These are phyloP conservation scores for Oriolus oriolus DNA, from an alignment of 2,113 vertebrate genomes.

Conservation along the genomic window DNA sequence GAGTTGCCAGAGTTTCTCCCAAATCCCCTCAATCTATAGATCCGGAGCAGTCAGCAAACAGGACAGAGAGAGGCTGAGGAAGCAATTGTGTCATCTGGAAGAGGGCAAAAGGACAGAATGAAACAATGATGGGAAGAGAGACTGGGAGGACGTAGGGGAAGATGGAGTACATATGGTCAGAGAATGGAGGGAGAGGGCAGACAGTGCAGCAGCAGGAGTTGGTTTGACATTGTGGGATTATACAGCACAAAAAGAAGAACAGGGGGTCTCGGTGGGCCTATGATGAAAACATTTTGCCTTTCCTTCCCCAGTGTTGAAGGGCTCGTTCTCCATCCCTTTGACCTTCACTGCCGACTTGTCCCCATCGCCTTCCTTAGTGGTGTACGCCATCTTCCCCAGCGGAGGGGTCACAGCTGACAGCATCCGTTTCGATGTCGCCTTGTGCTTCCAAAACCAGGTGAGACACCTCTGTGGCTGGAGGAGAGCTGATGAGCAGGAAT, in stretches of 20 bases:
- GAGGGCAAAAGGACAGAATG: not conserved
- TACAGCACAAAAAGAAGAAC: not conserved
- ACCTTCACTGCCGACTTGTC: constrained; percentile 68
- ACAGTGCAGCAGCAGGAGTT: not conserved
- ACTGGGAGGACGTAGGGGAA: not conserved
- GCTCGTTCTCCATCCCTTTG: constrained; percentile 72
- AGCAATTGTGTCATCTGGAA: not conserved
- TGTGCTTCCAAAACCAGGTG: constrained; percentile 83
- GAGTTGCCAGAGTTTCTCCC: not conserved
- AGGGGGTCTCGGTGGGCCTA: not conserved
- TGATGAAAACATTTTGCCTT: not conserved
- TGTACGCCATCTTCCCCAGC: constrained; percentile 73
- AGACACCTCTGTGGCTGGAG: not conserved
- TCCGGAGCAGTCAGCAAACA: not conserved
- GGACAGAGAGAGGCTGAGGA: not conserved
- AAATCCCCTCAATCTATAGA: not conserved
- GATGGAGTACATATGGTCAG: not conserved
- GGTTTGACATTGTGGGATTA: not conserved
- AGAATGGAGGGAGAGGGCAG: not conserved
- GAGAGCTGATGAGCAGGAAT: not conserved
- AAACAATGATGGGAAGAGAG: not conserved
- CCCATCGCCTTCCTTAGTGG: constrained; percentile 73
- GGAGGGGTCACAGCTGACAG: constrained; percentile 73
- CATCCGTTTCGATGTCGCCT: constrained; percentile 65
- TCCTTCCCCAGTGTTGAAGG: constrained; percentile 62